Base-by-base conservation (phyloP, 2,797 vertebrate genomes). In the Pampus argenteus region DNA sequence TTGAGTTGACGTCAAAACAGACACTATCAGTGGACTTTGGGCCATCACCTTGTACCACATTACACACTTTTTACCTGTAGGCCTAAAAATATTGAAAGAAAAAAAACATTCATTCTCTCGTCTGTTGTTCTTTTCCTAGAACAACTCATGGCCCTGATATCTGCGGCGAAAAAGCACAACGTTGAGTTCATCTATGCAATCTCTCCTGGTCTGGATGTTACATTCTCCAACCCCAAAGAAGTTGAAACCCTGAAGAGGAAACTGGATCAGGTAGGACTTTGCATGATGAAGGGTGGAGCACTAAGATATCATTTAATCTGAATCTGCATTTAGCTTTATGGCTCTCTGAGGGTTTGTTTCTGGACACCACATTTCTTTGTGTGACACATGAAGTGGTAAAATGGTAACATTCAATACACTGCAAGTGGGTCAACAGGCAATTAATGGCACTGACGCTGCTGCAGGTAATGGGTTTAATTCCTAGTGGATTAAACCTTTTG, bases 151-250 rank as follows among this genome's bases (percentile, higher is more conserved):
- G 94, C 95, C 34, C 93, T 99, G 63, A 98, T 99, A 88, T 94
- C 97, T 65, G 96, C 96, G 67, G 96, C 98, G 2, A 95, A 95
- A 82, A 94, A 95, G 78, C 95, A 96, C n/a, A 74, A 94, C 13
- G 94, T 99, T 15, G 95, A 98, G 34, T 99, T 99, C 71, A 93
- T 99, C 83, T 99, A 99, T 67, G 98, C 98, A 45, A 96, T 99
- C 86, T 99, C 98, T 1, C 98, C 98, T 5, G 98, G 98, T 34
- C 93, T 99, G 83, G 98, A 99, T 87, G 96, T 99, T 45, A 99
- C 98, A 15, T 99, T 99, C 87, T 99, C 98, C 65, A 99, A 97
- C 91, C 95, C 95, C 44, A 98, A 95, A 84, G 98, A 99, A 82
- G 93, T 97, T 0, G 90, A 94, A 3, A 95, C 97, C 0, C 87